Conservation (phyloP, 2,888 invertebrate species). For the Limnephilus lunatus region DNA sequence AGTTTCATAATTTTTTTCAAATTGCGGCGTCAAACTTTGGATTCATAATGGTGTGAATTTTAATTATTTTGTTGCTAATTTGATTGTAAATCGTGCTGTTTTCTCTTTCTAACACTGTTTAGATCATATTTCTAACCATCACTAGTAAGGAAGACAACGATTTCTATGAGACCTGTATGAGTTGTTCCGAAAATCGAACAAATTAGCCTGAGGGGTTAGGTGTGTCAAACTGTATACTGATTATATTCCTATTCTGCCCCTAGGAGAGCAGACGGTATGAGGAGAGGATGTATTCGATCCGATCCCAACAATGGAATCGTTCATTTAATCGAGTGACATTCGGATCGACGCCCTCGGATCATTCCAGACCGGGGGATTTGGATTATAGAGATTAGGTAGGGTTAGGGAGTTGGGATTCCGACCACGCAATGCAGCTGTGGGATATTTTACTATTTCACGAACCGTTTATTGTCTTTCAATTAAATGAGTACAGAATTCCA, state of each 20-base stretch:
- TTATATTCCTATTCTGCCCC: neutral
- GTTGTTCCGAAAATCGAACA: too few relatives aligned
- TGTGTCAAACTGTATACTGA: too few relatives aligned
- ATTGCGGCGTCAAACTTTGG: too few relatives aligned
- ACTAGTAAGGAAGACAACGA: too few relatives aligned
- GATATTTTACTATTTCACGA: slow-evolving; percentile 36
- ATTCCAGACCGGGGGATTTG: slow-evolving; percentile 49
- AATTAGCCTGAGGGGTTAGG: too few relatives aligned
- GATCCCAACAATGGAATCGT: slow-evolving; percentile 59
- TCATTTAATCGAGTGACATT: slow-evolving; percentile 60
- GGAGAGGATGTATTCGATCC: slow-evolving; percentile 11
- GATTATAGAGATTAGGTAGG: slow-evolving; percentile 17
- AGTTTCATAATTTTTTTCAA: too few relatives aligned
- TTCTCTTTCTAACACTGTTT: too few relatives aligned
- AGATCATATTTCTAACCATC: too few relatives aligned
- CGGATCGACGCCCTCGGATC: slow-evolving; percentile 56
- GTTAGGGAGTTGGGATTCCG: neutral
- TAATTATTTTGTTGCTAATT: too few relatives aligned
- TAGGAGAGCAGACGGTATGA: slow-evolving; percentile 27
- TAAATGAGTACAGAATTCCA: neutral
- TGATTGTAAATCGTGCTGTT: too few relatives aligned
- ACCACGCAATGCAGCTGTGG: slow-evolving; percentile 50
- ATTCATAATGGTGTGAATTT: too few relatives aligned
- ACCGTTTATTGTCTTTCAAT: slow-evolving; percentile 23
- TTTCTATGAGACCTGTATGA: too few relatives aligned